These are phyloP conservation scores for Shinisaurus crocodilurus DNA, from an alignment of 2,113 vertebrate species.

Conservation along the genomic window DNA sequence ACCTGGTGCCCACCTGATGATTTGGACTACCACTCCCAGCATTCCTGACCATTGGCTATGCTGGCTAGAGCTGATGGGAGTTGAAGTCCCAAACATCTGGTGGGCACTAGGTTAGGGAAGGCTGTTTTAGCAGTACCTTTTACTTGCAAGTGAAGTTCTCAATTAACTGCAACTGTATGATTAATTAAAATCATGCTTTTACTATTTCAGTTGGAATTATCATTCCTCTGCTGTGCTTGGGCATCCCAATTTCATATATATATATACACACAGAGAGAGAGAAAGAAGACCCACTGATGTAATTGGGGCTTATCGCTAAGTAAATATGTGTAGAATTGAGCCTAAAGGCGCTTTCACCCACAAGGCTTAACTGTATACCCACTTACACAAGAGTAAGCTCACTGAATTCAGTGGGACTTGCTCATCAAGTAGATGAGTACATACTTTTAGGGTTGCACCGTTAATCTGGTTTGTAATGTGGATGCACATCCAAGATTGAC, in stretches of 20 bases:
- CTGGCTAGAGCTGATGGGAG: too few relatives aligned
- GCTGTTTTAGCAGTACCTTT: background rate
- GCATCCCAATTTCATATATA: background rate
- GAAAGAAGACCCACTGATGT: background rate
- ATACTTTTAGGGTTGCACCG: background rate
- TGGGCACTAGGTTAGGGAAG: too few relatives aligned
- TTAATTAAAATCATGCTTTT: conserved; percentile 10
- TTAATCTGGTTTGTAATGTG: background rate
- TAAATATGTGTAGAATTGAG: background rate
- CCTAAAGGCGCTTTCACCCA: too few relatives aligned
- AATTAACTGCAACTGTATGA: conserved; percentile 39
- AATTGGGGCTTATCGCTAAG: background rate
- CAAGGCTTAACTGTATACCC: too few relatives aligned
- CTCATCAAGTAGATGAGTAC: too few relatives aligned
- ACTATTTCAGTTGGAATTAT: too few relatives aligned
- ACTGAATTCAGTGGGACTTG: too few relatives aligned
- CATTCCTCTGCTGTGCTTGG: background rate
- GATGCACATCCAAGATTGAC: background rate
- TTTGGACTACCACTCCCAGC: too few relatives aligned
- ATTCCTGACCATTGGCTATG: too few relatives aligned
- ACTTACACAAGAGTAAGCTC: too few relatives aligned
- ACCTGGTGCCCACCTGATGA: conserved; percentile 30
- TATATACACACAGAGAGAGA: too few relatives aligned
- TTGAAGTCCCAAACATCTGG: too few relatives aligned
- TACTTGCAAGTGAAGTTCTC: conserved; percentile 5